These are phyloP conservation scores for Pemphredon lugubris DNA, from an alignment of 2,888 invertebrate species.

Conservation along the genomic window DNA sequence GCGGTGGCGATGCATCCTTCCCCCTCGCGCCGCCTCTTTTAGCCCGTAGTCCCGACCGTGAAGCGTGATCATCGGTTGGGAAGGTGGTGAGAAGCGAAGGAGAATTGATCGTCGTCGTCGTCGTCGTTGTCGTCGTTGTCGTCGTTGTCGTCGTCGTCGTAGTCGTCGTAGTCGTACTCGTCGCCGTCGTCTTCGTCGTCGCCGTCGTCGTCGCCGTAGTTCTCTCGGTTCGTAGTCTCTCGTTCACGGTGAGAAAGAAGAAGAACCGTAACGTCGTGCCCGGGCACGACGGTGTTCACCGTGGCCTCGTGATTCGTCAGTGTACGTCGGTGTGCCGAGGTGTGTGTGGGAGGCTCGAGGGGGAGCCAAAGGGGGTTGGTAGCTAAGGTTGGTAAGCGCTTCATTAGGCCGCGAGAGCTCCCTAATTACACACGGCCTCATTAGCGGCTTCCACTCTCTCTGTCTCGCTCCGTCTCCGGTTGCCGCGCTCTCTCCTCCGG, in stretches of 20 bases:
- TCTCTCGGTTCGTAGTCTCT: no score
- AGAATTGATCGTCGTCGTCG: slow-evolving; percentile 52
- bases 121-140: slow-evolving; percentile 40
- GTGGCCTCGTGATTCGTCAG: slow-evolving; percentile 48
- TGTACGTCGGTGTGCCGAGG: slow-evolving; percentile 41
- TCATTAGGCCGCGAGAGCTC: slow-evolving; percentile 81
- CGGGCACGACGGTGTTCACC: slow-evolving; percentile 30
- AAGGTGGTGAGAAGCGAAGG: slow-evolving; percentile 66
- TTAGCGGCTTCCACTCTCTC: slow-evolving; percentile 77
- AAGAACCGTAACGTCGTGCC: slow-evolving; percentile 60
- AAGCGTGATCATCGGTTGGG: slow-evolving; percentile 73
- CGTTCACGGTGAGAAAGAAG: slow-evolving; percentile 60
- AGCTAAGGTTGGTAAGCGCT: slow-evolving; percentile 80
- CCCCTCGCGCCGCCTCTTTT: slow-evolving; percentile 28
- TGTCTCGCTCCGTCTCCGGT: no score
- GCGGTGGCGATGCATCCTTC: background rate
- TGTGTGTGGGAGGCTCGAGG: slow-evolving; percentile 63
- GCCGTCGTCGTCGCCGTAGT: no score
- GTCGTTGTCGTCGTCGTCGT: slow-evolving; percentile 37
- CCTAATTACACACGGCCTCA: slow-evolving; percentile 81
- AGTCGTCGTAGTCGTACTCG: no score
- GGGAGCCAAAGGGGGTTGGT: slow-evolving; percentile 68
- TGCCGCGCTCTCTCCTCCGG: slow-evolving; percentile 30
- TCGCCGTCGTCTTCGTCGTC: slow-evolving; percentile 41
- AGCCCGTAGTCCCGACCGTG: slow-evolving; percentile 34